Base-by-base conservation (phyloP, 2,113 vertebrate genomes). In the Patagioenas fasciata region DNA sequence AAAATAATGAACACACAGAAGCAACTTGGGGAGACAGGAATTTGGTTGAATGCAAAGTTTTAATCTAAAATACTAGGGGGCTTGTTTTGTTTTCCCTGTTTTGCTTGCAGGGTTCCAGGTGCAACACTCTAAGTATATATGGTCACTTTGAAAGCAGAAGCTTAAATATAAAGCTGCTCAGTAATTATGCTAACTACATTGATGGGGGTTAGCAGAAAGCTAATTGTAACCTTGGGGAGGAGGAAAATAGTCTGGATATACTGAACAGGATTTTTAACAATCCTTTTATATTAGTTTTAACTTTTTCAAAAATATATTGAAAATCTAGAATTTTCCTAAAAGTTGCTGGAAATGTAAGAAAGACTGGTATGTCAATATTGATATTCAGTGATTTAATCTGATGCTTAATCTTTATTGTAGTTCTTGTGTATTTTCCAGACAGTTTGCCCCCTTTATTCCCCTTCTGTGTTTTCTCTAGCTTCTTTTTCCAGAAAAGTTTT, bases 131-230 rank as follows among this genome's bases (percentile, higher is more conserved):
- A 64, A 87, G 89, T 88, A 85, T 70, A 81, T 32, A 77, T 82
- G 77, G 83, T 94, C 93, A 97, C 58, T 96, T 93, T 58, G 67
- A 92, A 96, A 94, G 72, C 82, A 90, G 54, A 85, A 69, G 36
- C 91, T 95, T 93, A 84, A 85, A 57, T 93, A 24, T 57, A 85
- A 44, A 4, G 6, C 78, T 81, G 83, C 71, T 93, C 85, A 85
- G 80, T 94, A 80, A 94, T 93, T 96, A 89, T 83, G 77, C 80
- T 90, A 71, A 71, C 93, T 89, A 67, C 73, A 93, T 32, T 88
- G 81, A 61, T 91, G 66, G 85, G 80, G 65, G 26, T 83, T 92
- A 95, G 87, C 94, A 92, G 77, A 58, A 71, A 86, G 84, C 80
- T 95, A 91, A 95, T 92, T 79, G 83, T 85, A 96, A 96, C 80